These are phyloP conservation scores for Denticeps clupeoides DNA, from an alignment of 2,797 vertebrate species.

Conservation along the genomic window DNA sequence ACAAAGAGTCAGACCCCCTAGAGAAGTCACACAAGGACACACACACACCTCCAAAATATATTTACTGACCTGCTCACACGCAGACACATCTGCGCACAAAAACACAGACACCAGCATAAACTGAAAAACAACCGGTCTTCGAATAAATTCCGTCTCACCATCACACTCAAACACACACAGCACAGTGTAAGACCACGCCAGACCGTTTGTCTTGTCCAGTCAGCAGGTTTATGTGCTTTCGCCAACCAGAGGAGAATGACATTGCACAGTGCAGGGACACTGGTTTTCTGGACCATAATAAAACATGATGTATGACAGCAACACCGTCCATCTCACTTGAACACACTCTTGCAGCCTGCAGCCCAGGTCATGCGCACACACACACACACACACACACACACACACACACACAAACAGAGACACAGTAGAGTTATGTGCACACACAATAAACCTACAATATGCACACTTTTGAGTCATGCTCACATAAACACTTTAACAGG, in stretches of 20 bases:
- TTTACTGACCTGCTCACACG: too few species aligned
- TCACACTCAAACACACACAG: background rate
- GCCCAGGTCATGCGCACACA: slow-evolving; percentile 12
- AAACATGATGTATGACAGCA: slow-evolving; percentile 58
- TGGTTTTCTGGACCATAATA: slow-evolving; percentile 58
- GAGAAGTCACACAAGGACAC: background rate
- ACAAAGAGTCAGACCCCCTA: background rate
- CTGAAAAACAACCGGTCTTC: too few species aligned
- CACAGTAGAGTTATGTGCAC: background rate
- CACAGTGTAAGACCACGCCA: slow-evolving; percentile 8
- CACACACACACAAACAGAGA: background rate
- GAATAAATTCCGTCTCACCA: slow-evolving; percentile 3
- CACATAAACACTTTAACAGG: slow-evolving; percentile 6
- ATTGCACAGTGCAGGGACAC: slow-evolving; percentile 51
- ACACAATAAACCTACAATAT: background rate
- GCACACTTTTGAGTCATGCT: too few species aligned
- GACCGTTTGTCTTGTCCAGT: slow-evolving; percentile 44
- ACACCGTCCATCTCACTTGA: slow-evolving; percentile 35
- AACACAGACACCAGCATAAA: background rate
- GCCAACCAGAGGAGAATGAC: slow-evolving; percentile 40
- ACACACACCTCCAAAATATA: too few species aligned
- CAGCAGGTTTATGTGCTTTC: slow-evolving; percentile 46
- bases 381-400: slow-evolving; percentile 13
- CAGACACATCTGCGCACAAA: background rate
- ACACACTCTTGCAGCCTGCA: slow-evolving; percentile 4